phyloP scores from a whole-genome alignment of 2,888 invertebrate species.

The Harmothoe impar region DNA sequence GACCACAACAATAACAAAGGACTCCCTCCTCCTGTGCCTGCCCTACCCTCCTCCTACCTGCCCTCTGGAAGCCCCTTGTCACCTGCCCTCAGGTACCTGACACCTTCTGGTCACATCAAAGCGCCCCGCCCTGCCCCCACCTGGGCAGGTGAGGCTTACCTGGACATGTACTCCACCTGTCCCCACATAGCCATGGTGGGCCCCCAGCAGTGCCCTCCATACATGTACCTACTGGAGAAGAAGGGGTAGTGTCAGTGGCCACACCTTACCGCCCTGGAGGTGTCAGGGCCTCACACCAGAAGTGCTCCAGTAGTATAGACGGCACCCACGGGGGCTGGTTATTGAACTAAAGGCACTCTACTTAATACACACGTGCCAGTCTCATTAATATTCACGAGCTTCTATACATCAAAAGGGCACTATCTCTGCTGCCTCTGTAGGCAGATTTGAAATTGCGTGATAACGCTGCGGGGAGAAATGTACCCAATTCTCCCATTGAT shows the following conservation, averaged over 20 bases:
- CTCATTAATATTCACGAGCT: constrained; percentile 5
- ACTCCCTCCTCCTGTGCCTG: background rate
- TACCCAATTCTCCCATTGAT: too few species aligned
- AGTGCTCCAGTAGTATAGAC: background rate
- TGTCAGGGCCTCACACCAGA: background rate
- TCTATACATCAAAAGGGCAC: background rate
- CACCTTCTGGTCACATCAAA: background rate
- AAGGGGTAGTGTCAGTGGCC: constrained; percentile 14
- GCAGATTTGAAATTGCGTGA: too few species aligned
- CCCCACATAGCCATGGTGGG: background rate
- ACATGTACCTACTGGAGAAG: background rate
- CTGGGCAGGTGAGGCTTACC: background rate
- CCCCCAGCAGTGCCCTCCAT: background rate
- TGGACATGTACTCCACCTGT: background rate
- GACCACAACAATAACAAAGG: background rate
- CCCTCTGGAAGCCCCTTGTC: background rate
- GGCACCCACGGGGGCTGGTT: background rate
- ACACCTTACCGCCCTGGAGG: background rate
- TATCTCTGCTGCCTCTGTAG: too few species aligned
- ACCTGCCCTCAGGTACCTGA: background rate
- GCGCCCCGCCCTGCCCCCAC: background rate
- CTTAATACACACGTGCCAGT: background rate
- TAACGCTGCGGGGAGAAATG: too few species aligned
- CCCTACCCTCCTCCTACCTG: background rate
- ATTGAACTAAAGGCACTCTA: background rate